These are phyloP conservation scores for Fregetta grallaria DNA, from an alignment of 2,113 vertebrate species.

Conservation along the genomic window DNA sequence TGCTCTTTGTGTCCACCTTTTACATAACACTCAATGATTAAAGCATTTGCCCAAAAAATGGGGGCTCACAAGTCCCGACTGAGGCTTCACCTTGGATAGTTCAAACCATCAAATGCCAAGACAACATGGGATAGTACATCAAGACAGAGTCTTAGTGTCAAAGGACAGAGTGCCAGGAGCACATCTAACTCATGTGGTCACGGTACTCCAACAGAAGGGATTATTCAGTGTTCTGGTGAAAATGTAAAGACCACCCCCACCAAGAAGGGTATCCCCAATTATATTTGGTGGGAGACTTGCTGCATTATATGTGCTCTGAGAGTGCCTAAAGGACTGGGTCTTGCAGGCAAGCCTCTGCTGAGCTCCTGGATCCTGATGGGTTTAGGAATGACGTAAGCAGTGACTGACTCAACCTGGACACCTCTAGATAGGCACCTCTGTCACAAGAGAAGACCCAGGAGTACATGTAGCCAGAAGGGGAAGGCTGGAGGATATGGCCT, in stretches of 20 bases:
- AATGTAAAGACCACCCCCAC: background rate
- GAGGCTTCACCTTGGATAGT: background rate
- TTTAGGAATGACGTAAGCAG: background rate
- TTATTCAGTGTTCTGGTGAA: background rate
- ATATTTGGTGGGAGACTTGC: background rate
- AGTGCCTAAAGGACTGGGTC: background rate
- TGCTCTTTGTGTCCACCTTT: background rate
- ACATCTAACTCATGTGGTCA: background rate
- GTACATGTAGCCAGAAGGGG: background rate
- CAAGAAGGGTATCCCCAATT: background rate
- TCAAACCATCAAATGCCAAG: background rate
- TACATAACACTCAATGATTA: background rate
- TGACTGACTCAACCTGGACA: background rate
- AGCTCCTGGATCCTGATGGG: background rate
- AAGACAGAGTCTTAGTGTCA: background rate
- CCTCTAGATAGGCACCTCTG: background rate
- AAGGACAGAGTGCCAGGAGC: background rate
- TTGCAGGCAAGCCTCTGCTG: background rate
- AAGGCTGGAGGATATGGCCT: background rate
- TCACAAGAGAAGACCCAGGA: background rate
- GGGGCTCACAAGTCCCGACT: background rate
- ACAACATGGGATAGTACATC: background rate
- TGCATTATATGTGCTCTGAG: background rate
- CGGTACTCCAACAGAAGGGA: background rate
- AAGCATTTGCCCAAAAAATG: background rate